Conservation (phyloP, 2,797 vertebrate genomes). For the Sebastes vulpes region DNA sequence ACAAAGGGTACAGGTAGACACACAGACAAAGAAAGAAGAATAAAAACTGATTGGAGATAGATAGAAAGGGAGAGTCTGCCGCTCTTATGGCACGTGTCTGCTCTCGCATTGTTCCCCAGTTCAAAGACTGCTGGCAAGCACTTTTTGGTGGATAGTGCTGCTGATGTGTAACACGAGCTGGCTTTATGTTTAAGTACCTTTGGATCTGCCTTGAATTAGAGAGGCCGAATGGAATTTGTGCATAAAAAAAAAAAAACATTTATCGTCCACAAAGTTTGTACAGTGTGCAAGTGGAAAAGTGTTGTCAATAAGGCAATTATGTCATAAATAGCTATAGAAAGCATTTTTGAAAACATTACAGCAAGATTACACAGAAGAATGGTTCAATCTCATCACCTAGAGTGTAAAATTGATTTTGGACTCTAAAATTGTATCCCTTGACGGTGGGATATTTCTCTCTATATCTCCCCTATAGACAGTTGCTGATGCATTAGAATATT, state of each 20-base stretch:
- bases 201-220: neutral
- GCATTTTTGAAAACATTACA: neutral
- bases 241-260: neutral
- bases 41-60: constrained; percentile 18
- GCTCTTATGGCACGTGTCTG: constrained; percentile 3
- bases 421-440: neutral
- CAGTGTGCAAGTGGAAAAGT: neutral
- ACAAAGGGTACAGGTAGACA: constrained; percentile 43
- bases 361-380: neutral
- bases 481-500: neutral
- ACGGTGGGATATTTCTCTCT: neutral
- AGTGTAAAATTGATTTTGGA: constrained; percentile 6
- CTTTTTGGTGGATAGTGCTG: neutral
- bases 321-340: neutral
- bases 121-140: constrained; percentile 10
- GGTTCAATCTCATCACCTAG: neutral
- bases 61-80: neutral
- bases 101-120: constrained; percentile 10
- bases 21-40: neutral
- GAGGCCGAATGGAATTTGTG: neutral
- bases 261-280: neutral
- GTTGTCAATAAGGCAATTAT: neutral
- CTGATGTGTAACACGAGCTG: neutral
- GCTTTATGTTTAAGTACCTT: neutral
- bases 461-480: neutral